A percentile compares a stretch with the other conserved stretches of the same genome.
These are phyloP conservation scores for Lapara coniferarum DNA, from an alignment of 2,888 invertebrate genomes.

Conservation along the genomic window DNA sequence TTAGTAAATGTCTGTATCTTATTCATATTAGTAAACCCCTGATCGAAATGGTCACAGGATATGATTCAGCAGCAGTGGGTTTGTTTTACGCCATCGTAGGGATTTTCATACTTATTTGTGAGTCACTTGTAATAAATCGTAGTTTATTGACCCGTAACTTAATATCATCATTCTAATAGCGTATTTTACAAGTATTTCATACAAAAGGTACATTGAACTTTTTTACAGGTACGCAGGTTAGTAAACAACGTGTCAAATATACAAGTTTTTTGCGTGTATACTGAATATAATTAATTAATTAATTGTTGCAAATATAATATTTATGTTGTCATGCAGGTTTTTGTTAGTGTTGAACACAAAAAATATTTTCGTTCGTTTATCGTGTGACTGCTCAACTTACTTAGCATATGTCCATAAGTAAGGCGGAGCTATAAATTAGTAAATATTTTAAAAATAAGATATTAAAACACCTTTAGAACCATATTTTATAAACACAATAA, in stretches of 20 bases:
- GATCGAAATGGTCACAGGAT: conserved; percentile 47
- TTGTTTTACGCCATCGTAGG: conserved; percentile 61
- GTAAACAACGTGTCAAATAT: background rate
- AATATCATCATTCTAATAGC: conserved; percentile 44
- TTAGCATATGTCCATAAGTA: too few relatives aligned
- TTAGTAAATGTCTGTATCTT: background rate
- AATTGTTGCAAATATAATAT: background rate
- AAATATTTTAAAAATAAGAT: too few relatives aligned
- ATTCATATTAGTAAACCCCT: conserved; percentile 1
- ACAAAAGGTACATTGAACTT: conserved; percentile 39
- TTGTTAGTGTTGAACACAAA: too few relatives aligned
- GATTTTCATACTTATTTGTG: conserved; percentile 47
- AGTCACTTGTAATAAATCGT: conserved; percentile 42
- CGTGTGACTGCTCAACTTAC: too few relatives aligned
- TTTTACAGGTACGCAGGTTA: conserved; percentile 16
- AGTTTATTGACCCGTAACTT: conserved; percentile 50
- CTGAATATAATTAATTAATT: background rate
- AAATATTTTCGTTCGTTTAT: too few relatives aligned
- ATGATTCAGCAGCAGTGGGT: conserved; percentile 58
- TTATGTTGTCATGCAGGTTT: background rate
- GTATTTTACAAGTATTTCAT: conserved; percentile 36
- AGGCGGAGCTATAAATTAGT: too few relatives aligned
- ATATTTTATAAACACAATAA: too few relatives aligned
- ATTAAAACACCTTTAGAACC: too few relatives aligned
- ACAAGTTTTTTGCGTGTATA: background rate